phyloP scores from a whole-genome alignment of 2,797 vertebrate genomes.

The Cheirogaleus major region DNA sequence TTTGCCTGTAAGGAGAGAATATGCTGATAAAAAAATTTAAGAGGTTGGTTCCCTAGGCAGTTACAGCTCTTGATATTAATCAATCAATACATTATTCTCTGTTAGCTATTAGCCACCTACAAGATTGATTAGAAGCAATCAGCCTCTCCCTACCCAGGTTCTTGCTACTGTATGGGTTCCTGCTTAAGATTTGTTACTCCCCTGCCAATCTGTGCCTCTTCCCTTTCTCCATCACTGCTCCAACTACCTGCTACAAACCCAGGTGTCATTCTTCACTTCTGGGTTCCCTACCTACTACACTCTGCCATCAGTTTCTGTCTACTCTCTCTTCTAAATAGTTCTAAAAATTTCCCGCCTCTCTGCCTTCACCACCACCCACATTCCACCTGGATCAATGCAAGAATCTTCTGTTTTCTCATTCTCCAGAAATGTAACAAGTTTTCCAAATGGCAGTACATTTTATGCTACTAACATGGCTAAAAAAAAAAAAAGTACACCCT shows the following conservation, averaged over 20 bases:
- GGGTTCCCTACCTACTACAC: not conserved
- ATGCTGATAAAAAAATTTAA: not conserved
- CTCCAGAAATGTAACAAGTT: not conserved
- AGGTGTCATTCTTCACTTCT: not conserved
- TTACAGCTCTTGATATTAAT: not conserved
- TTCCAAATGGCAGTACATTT: not conserved
- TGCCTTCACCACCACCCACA: not conserved
- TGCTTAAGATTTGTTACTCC: not conserved
- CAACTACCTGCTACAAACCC: not conserved
- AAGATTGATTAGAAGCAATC: not conserved
- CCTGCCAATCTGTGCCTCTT: not conserved
- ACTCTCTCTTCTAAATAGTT: not conserved
- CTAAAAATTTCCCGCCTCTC: not conserved
- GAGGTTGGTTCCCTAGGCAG: not conserved
- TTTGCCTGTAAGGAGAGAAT: not conserved
- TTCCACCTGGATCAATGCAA: not conserved
- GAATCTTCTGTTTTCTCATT: not conserved
- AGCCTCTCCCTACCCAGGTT: not conserved
- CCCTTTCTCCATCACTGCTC: not conserved
- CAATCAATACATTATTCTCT: not conserved
- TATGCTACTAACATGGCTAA: not conserved
- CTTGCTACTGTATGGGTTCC: not conserved
- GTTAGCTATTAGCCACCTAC: not conserved
- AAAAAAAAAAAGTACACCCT: not conserved
- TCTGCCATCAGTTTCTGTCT: not conserved